Evolutionary conservation across 2,113 vertebrate genomes (phyloP).

Genomic region (Cololabis saira): DNA sequence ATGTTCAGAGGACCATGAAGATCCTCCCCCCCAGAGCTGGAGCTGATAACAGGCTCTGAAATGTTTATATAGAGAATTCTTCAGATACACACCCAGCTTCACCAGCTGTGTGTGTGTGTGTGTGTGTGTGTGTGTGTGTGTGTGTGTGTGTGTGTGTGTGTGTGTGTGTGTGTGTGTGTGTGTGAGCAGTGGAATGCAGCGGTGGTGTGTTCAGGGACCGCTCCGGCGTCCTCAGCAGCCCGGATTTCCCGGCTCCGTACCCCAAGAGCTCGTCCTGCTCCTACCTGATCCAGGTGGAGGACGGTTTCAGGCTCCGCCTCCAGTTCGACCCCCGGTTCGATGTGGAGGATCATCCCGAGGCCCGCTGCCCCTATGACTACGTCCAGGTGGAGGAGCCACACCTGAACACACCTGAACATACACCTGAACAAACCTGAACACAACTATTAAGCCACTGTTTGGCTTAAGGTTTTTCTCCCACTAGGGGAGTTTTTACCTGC

Average conservation of each 20-base stretch:
- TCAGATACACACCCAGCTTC: no score
- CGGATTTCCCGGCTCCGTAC: conserved; percentile 90
- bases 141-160: not conserved
- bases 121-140: conserved; percentile 12
- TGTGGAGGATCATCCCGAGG: conserved; percentile 93
- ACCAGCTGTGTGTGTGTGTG: conserved; percentile 13
- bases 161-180: conserved; percentile 8
- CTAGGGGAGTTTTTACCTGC: no score
- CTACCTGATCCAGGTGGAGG: conserved; percentile 88
- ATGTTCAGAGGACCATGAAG: not conserved
- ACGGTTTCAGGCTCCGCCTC: conserved; percentile 88
- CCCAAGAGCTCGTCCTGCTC: conserved; percentile 93
- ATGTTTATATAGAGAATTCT: conserved; percentile 69
- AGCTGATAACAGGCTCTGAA: conserved; percentile 49
- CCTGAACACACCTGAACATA: not conserved
- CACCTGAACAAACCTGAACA: no score
- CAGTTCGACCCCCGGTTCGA: conserved; percentile 90
- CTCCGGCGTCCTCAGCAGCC: conserved; percentile 85
- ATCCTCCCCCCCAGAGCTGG: conserved; percentile 1
- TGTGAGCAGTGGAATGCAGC: conserved; percentile 90
- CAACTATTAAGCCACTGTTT: no score
- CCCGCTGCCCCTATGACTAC: conserved; percentile 92
- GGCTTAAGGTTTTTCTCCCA: no score
- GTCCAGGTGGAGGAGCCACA: conserved; percentile 85
- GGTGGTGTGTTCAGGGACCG: conserved; percentile 89